Conservation (phyloP, 2,888 invertebrate species). For the Phymatocera aterrima region DNA sequence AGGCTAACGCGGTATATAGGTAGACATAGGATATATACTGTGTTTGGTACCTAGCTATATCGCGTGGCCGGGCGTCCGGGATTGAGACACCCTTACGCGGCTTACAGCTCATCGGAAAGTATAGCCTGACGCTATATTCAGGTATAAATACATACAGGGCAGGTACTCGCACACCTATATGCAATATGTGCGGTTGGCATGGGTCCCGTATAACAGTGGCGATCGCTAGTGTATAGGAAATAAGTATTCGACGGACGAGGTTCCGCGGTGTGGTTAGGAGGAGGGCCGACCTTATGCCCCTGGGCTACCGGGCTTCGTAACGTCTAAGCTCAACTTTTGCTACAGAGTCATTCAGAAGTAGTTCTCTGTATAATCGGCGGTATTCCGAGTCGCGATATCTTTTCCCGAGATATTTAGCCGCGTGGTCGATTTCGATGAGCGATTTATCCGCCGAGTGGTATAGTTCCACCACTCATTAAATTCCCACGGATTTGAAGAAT, state of each 20-base stretch:
- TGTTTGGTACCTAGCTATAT: constrained; percentile 30
- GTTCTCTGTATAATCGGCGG: not conserved
- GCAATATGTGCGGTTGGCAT: not conserved
- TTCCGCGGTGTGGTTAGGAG: constrained; percentile 62
- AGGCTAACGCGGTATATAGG: constrained; percentile 14
- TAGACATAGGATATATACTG: not conserved
- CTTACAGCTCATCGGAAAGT: constrained; percentile 34
- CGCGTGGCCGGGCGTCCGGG: constrained; percentile 36
- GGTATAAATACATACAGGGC: constrained; percentile 2
- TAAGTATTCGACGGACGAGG: constrained; percentile 30
- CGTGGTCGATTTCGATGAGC: not conserved
- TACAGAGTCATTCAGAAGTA: constrained; percentile 32
- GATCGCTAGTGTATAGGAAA: constrained; percentile 21
- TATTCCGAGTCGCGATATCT: not conserved
- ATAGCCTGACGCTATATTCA: not conserved
- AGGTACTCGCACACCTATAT: constrained; percentile 19
- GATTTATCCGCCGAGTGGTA: not conserved
- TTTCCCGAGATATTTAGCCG: not conserved
- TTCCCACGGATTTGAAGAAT: not conserved
- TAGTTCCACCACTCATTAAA: not conserved
- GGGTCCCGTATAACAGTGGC: constrained; percentile 11
- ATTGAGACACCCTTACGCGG: constrained; percentile 45
- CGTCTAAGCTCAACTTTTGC: constrained; percentile 52
- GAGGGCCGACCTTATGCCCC: constrained; percentile 72
- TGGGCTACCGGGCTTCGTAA: constrained; percentile 72